Conservation (phyloP, 2,797 vertebrate species). For the Gymnothorax javanicus region DNA sequence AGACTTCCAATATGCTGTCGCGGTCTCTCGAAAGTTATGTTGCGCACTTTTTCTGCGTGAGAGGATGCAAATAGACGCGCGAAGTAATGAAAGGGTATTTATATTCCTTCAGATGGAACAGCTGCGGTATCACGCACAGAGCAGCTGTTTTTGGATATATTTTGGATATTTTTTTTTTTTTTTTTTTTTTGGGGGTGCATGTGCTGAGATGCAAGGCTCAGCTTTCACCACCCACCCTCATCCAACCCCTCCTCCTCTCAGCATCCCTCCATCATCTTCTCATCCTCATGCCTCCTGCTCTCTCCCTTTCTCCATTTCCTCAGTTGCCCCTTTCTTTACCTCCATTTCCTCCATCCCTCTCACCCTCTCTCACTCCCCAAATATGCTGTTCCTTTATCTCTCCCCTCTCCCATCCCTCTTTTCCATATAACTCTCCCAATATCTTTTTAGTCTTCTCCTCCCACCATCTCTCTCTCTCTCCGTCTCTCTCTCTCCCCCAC, state of each 20-base stretch:
- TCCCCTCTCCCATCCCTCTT: not conserved
- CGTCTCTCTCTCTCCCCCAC: too few relatives aligned
- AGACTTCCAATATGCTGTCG: not conserved
- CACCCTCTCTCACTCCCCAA: not conserved
- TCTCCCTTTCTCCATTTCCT: not conserved
- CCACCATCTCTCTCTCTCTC: not conserved
- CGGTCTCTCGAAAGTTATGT: not conserved
- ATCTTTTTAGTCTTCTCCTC: not conserved
- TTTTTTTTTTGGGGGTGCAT: not conserved
- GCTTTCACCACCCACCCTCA: not conserved
- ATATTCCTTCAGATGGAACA: slow-evolving; percentile 38
- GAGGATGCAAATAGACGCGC: not conserved
- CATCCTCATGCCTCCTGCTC: not conserved
- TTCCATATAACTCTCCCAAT: not conserved
- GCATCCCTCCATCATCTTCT: not conserved
- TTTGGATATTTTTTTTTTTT: not conserved
- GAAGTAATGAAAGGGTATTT: slow-evolving; percentile 3
- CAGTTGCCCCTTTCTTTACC: too few relatives aligned
- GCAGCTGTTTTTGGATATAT: slow-evolving; percentile 62
- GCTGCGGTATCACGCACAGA: slow-evolving; percentile 57
- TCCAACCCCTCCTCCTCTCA: not conserved
- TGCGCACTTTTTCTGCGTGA: slow-evolving; percentile 20
- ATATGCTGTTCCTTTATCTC: not conserved
- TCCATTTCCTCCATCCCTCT: not conserved
- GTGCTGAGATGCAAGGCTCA: not conserved